These are phyloP conservation scores for Pangasius krempfi DNA, from an alignment of 2,797 vertebrate species.

Conservation along the genomic window DNA sequence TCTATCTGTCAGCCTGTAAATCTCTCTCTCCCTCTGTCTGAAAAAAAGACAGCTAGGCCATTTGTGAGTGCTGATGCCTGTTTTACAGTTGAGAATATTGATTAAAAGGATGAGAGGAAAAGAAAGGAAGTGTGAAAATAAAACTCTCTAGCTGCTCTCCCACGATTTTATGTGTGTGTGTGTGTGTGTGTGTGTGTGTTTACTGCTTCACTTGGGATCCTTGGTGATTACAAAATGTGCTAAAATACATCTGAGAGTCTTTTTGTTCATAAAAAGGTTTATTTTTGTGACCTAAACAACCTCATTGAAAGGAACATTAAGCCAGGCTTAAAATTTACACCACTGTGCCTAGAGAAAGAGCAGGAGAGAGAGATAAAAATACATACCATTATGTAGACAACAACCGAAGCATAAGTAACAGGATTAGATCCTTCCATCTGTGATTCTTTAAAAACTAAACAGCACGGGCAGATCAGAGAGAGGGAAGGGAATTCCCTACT, in stretches of 20 bases:
- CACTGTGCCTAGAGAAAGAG: not conserved
- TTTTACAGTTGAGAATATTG: conserved; percentile 35
- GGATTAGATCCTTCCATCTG: conserved; percentile 59
- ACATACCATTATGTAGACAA: not conserved
- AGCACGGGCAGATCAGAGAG: conserved; percentile 53
- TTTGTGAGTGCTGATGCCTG: conserved; percentile 28
- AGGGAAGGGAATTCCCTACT: conserved; percentile 56
- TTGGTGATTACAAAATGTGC: not conserved
- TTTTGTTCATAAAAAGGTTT: conserved; percentile 13
- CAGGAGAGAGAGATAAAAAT: not conserved
- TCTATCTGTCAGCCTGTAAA: conserved; percentile 37
- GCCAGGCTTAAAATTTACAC: not conserved
- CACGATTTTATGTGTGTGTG: not conserved
- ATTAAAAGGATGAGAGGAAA: conserved; percentile 3
- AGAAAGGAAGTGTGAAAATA: conserved; percentile 19
- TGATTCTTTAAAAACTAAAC: conserved; percentile 55
- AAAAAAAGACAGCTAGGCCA: conserved; percentile 29
- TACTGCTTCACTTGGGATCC: conserved; percentile 22
- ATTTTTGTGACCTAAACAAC: not conserved
- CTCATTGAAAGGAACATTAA: not conserved
- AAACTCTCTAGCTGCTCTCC: conserved; percentile 2
- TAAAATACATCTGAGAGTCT: not conserved
- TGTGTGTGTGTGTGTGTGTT: conserved; percentile 1
- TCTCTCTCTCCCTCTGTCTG: not conserved
- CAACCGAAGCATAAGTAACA: conserved; percentile 51